A percentile compares a stretch with the other conserved stretches of the same genome.
phyloP scores from a whole-genome alignment of 92 coral and sea anemone genomes.

The Parazoanthus atlanticus region DNA sequence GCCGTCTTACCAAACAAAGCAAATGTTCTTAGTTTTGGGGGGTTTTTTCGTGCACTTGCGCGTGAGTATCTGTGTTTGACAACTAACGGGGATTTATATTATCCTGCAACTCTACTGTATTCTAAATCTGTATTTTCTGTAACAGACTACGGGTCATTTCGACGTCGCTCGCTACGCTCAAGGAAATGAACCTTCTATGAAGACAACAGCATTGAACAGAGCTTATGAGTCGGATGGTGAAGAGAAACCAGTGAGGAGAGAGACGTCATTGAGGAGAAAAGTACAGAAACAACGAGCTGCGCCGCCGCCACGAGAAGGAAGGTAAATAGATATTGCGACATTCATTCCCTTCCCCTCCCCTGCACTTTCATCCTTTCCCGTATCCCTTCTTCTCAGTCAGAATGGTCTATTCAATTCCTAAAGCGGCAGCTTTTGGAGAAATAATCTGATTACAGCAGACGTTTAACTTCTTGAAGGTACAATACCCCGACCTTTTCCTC shows the following conservation, averaged over 20 bases:
- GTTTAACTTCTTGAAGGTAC: neutral
- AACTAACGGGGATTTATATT: too few relatives aligned
- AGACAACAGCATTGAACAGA: constrained; percentile 23
- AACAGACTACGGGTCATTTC: constrained; percentile 37
- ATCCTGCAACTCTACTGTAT: neutral
- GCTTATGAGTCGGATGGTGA: constrained; percentile 20
- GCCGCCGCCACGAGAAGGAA: constrained; percentile 13
- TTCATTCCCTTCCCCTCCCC: neutral
- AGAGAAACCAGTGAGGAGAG: constrained; percentile 37
- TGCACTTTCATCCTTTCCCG: neutral
- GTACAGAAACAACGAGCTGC: constrained; percentile 35
- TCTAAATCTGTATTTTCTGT: neutral
- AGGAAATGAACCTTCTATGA: constrained; percentile 6
- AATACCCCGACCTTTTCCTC: neutral
- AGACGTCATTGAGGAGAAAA: constrained; percentile 33
- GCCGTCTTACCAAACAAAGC: too few relatives aligned
- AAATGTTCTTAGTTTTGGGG: too few relatives aligned
- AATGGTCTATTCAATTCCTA: neutral
- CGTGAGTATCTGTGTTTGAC: too few relatives aligned
- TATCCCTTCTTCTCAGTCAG: neutral
- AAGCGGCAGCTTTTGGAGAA: neutral
- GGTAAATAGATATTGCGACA: neutral
- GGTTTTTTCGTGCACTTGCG: too few relatives aligned
- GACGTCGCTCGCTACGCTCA: constrained; percentile 37
- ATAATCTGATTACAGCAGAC: too few relatives aligned